Conservation (phyloP, 64 coral and sea anemone species). For the Porites australiensis region DNA sequence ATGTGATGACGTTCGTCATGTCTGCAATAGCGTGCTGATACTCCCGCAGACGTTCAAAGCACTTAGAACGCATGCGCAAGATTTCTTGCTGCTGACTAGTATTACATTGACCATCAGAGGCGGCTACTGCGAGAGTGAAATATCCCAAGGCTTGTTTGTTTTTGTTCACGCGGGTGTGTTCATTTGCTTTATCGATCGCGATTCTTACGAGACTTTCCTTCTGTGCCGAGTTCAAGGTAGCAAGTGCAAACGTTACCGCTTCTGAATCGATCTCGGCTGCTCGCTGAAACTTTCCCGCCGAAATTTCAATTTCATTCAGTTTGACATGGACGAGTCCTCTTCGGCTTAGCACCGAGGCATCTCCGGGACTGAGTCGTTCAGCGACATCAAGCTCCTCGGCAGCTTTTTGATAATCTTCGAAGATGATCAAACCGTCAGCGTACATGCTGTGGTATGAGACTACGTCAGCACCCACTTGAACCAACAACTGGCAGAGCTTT, state of each 20-base stretch:
- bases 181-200: slow-evolving; percentile 46
- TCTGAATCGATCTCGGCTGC: slow-evolving; percentile 54
- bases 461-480: slow-evolving; percentile 37
- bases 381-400: slow-evolving; percentile 72
- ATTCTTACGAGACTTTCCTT: slow-evolving; percentile 52
- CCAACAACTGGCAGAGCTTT: slow-evolving; percentile 70
- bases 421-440: slow-evolving; percentile 73
- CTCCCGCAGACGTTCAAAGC: slow-evolving; percentile 59
- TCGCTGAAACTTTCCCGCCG: slow-evolving; percentile 62
- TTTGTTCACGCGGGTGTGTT: slow-evolving; percentile 37
- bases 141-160: slow-evolving; percentile 72
- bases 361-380: slow-evolving; percentile 48
- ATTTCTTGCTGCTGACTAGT: slow-evolving; percentile 45
- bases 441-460: slow-evolving; percentile 80
- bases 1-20: slow-evolving; percentile 70
- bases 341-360: slow-evolving; percentile 73
- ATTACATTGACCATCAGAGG: background rate
- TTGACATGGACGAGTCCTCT: slow-evolving; percentile 81
- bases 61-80: slow-evolving; percentile 88
- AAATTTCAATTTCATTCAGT: slow-evolving; percentile 61
- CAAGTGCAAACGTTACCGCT: slow-evolving; percentile 56
- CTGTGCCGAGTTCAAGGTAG: slow-evolving; percentile 69
- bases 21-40: slow-evolving; percentile 73
- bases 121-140: slow-evolving; percentile 50
- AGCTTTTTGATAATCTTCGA: slow-evolving; percentile 75